Conservation (phyloP, 2,888 invertebrate genomes). For the Bellardia bayeri region DNA sequence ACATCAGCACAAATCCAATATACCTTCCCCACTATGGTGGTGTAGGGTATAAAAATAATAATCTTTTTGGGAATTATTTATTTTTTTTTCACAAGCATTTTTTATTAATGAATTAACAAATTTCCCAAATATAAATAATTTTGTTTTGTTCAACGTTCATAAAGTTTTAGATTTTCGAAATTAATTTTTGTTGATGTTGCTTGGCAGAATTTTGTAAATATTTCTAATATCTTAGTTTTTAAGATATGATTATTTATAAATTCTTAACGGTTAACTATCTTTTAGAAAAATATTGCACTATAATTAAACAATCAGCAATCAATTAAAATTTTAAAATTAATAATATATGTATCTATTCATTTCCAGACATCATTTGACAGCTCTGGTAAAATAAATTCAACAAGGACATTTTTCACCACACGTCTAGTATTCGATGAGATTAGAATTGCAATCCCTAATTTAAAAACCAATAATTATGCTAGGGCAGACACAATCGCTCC, state of each 20-base stretch:
- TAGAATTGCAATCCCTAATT: too few species aligned
- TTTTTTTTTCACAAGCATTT: slow-evolving; percentile 15
- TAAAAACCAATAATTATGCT: too few species aligned
- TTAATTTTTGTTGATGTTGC: not conserved
- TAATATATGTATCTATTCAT: not conserved
- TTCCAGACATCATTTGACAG: too few species aligned
- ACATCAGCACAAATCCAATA: too few species aligned
- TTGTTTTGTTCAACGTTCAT: not conserved
- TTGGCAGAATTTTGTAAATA: slow-evolving; percentile 3
- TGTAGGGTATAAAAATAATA: too few species aligned
- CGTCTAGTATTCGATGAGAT: too few species aligned
- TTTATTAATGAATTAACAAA: slow-evolving; percentile 25
- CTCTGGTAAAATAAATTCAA: too few species aligned
- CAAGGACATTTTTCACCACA: too few species aligned
- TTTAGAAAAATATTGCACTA: not conserved
- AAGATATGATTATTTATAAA: not conserved
- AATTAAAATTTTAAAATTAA: not conserved
- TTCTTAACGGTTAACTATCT: slow-evolving; percentile 1
- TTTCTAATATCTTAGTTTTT: not conserved
- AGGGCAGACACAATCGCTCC: too few species aligned
- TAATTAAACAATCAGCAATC: not conserved
- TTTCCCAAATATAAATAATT: not conserved
- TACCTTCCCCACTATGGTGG: too few species aligned
- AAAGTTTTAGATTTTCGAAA: not conserved
- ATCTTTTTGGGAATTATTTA: slow-evolving; percentile 15